Conservation (phyloP, 2,113 vertebrate species). For the Talpa occidentalis region DNA sequence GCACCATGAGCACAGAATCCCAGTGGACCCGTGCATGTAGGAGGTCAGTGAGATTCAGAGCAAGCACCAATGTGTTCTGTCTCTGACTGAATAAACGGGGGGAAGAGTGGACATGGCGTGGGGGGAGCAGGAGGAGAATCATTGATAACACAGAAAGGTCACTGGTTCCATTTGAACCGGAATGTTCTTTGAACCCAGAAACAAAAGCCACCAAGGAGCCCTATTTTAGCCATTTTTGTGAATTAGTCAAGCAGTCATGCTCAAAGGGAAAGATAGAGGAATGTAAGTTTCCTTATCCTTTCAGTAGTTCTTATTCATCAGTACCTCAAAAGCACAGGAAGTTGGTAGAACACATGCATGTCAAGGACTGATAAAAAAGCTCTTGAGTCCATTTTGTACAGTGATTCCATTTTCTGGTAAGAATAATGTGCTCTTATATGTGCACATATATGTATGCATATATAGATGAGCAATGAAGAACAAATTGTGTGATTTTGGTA, state of each 20-base stretch:
- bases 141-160: background rate
- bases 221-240: background rate
- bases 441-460: background rate
- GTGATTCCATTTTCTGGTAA: background rate
- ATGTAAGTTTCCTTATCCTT: background rate
- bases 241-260: background rate
- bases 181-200: slow-evolving; percentile 11
- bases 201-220: background rate
- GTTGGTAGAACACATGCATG: background rate
- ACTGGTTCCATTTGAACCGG: background rate
- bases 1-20: background rate
- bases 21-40: too few species aligned
- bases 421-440: background rate
- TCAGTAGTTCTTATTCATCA: background rate
- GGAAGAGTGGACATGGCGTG: too few species aligned
- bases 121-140: background rate
- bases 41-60: background rate
- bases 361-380: slow-evolving; percentile 1
- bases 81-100: background rate
- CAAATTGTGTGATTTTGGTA: background rate
- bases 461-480: background rate
- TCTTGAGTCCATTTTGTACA: background rate
- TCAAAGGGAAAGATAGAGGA: background rate
- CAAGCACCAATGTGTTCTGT: background rate
- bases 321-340: background rate